Evolutionary conservation across 2,113 vertebrate genomes (phyloP).

Genomic region (Reinhardtius hippoglossoides): DNA sequence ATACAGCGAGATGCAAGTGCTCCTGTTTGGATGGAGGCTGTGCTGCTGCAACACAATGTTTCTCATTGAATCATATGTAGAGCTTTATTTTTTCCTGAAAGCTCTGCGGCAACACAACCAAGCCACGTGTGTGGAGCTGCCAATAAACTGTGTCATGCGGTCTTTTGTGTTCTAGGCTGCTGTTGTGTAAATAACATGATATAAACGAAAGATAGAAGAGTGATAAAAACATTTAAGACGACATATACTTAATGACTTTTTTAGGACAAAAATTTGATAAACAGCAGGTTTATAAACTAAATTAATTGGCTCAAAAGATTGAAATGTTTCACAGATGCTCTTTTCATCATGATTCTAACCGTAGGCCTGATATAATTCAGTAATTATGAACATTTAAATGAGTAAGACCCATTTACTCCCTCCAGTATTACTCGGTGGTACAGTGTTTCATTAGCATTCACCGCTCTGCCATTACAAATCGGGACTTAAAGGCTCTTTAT

Average conservation of each 20-base stretch:
- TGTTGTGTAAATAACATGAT: background rate
- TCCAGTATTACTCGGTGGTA: conserved; percentile 6
- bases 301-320: background rate
- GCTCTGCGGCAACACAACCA: background rate
- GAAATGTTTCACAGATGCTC: conserved; percentile 8
- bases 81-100: background rate
- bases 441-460: conserved; percentile 21
- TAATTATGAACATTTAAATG: conserved; percentile 33
- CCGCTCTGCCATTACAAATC: conserved; percentile 14
- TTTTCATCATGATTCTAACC: conserved; percentile 17
- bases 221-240: too few relatives aligned
- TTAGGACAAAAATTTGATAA: background rate
- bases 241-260: too few relatives aligned
- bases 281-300: background rate
- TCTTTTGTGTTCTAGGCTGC: conserved; percentile 5
- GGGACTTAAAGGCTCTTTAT: conserved; percentile 35
- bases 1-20: background rate
- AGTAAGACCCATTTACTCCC: background rate
- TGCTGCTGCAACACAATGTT: background rate
- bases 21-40: conserved; percentile 3
- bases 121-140: background rate
- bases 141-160: background rate
- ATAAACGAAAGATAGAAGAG: background rate
- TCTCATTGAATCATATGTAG: conserved; percentile 1
- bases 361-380: background rate